phyloP scores from a whole-genome alignment of 2,797 vertebrate genomes.

The Odontamblyopus rebecca region DNA sequence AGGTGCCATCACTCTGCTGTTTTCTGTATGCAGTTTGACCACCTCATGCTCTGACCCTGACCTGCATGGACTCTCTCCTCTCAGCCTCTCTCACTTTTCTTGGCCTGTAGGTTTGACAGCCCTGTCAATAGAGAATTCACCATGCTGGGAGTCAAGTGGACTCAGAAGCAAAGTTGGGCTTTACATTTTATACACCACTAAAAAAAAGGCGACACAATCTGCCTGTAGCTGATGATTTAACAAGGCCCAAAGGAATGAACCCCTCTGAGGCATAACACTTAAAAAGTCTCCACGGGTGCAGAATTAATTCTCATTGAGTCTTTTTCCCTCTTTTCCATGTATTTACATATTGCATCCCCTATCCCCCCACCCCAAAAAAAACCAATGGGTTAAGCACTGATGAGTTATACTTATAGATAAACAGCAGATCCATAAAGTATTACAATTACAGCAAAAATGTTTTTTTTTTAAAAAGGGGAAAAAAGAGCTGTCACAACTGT shows the following conservation, averaged over 20 bases:
- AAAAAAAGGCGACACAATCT: background rate
- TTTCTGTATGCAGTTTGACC: slow-evolving; percentile 53
- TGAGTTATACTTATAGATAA: too few species aligned
- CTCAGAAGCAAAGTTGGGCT: slow-evolving; percentile 10
- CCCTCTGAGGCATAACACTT: background rate
- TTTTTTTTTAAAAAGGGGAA: too few species aligned
- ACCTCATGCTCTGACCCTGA: slow-evolving; percentile 56
- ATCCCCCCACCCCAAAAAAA: too few species aligned
- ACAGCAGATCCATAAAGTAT: too few species aligned
- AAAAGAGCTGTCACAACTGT: too few species aligned
- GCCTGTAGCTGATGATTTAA: background rate
- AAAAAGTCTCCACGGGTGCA: background rate
- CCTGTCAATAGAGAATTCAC: slow-evolving; percentile 54
- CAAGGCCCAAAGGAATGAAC: background rate
- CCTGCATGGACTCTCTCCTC: slow-evolving; percentile 44
- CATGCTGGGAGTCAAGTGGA: slow-evolving; percentile 63
- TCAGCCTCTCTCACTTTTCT: slow-evolving; percentile 7
- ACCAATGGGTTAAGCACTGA: too few species aligned
- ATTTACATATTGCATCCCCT: too few species aligned
- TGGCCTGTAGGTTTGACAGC: slow-evolving; percentile 34
- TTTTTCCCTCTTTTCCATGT: background rate
- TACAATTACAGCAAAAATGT: too few species aligned
- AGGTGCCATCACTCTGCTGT: slow-evolving; percentile 71
- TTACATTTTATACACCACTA: background rate
- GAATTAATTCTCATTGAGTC: background rate